phyloP scores from a whole-genome alignment of 2,888 invertebrate genomes.

The Tuta absoluta region DNA sequence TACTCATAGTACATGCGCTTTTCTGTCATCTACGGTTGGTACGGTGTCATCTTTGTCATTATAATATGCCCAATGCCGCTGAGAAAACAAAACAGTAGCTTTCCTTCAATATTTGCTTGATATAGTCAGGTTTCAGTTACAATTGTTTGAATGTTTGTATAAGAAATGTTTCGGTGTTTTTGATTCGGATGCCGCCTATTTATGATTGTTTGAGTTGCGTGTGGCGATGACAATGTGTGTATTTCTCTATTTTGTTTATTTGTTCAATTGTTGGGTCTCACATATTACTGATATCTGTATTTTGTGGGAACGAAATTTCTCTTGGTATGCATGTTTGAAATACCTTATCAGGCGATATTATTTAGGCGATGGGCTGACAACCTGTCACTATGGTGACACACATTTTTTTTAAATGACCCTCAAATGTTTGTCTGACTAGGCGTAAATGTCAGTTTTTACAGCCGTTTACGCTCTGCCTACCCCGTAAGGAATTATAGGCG shows the following conservation, averaged over 20 bases:
- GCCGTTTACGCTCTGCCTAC: too few relatives aligned
- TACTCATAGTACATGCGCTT: slow-evolving; percentile 43
- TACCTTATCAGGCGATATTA: too few relatives aligned
- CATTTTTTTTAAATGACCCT: too few relatives aligned
- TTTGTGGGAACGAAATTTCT: slow-evolving; percentile 10
- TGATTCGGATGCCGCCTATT: slow-evolving; percentile 53
- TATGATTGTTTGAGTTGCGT: slow-evolving; percentile 38
- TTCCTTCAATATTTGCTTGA: slow-evolving; percentile 34
- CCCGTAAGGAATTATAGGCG: too few relatives aligned
- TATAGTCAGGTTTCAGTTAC: slow-evolving; percentile 42
- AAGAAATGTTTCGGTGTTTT: slow-evolving; percentile 65
- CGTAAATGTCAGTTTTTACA: too few relatives aligned
- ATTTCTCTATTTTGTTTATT: slow-evolving; percentile 54
- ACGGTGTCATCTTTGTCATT: slow-evolving; percentile 54
- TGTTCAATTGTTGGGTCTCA: slow-evolving; percentile 54
- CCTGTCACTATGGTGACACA: too few relatives aligned
- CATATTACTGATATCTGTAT: slow-evolving; percentile 16
- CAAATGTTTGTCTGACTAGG: too few relatives aligned
- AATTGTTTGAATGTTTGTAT: slow-evolving; percentile 48
- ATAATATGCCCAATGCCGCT: slow-evolving; percentile 61
- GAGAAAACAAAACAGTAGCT: slow-evolving; percentile 57
- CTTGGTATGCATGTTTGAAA: not conserved
- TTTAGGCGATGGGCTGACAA: too few relatives aligned
- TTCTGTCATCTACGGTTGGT: slow-evolving; percentile 42
- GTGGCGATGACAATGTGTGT: slow-evolving; percentile 39